A percentile compares a stretch with the other conserved stretches of the same genome.
phyloP scores from a whole-genome alignment of 2,888 invertebrate genomes.

The Teleiodes luculella region DNA sequence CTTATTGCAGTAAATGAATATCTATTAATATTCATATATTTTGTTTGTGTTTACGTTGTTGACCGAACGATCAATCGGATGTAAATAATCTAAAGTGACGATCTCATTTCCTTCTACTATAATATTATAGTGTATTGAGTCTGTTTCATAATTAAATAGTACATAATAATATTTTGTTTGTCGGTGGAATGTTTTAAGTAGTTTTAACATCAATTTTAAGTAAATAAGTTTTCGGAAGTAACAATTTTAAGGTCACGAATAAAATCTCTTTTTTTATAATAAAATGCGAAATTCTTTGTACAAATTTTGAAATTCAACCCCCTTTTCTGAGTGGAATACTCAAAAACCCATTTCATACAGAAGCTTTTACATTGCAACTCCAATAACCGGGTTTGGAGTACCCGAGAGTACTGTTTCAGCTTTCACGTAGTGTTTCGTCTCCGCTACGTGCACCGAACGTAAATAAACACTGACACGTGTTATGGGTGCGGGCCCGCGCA shows the following conservation, averaged over 20 bases:
- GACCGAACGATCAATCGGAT: neutral
- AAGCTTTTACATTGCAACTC: neutral
- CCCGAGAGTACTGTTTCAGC: neutral
- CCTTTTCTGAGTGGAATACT: too few relatives aligned
- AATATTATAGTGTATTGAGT: neutral
- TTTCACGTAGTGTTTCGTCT: neutral
- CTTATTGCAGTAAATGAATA: neutral
- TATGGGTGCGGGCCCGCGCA: slow-evolving; percentile 56
- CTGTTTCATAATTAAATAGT: neutral
- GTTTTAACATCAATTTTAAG: too few relatives aligned
- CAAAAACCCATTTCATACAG: neutral
- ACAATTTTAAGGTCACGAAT: too few relatives aligned
- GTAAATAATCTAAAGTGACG: neutral
- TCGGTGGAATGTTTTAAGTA: neutral
- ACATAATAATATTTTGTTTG: neutral
- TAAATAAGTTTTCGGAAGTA: too few relatives aligned
- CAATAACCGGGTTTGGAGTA: neutral
- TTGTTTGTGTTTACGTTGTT: neutral
- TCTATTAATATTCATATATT: neutral
- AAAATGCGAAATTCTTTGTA: too few relatives aligned
- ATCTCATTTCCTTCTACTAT: neutral
- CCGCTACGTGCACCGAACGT: slow-evolving; percentile 59
- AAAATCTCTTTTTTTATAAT: too few relatives aligned
- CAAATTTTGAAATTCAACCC: too few relatives aligned
- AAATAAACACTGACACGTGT: slow-evolving; percentile 77